Evolutionary conservation across 1,140 invertebrate species (phyloP).

Genomic region (Liolophura sinensis): DNA sequence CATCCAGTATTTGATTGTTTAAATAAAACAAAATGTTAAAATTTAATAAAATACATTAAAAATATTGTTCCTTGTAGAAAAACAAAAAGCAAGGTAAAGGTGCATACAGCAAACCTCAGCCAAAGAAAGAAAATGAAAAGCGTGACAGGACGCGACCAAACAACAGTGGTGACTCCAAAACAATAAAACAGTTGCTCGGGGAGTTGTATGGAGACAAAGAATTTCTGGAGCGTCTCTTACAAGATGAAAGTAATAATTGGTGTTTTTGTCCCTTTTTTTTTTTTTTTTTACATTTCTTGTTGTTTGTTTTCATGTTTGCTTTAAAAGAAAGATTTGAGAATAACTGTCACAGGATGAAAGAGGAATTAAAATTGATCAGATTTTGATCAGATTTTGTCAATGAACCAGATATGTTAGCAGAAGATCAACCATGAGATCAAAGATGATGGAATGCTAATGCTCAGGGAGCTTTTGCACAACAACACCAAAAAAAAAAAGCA

Average conservation of each 20-base stretch:
- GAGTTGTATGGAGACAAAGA: slow-evolving; percentile 55
- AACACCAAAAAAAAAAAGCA: no score
- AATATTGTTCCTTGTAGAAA: slow-evolving; percentile 18
- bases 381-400: no score
- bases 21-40: no score
- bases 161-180: slow-evolving; percentile 41
- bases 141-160: slow-evolving; percentile 41
- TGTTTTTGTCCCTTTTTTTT: slow-evolving; percentile 8
- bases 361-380: no score
- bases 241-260: slow-evolving; percentile 46
- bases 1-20: background rate
- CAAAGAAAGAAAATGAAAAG: slow-evolving; percentile 34
- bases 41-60: background rate
- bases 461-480: no score
- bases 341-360: background rate
- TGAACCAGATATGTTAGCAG: no score
- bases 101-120: slow-evolving; percentile 24
- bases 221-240: slow-evolving; percentile 55
- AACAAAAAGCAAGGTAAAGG: slow-evolving; percentile 38
- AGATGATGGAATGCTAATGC: no score
- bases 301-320: background rate
- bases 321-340: background rate
- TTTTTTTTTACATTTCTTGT: background rate
- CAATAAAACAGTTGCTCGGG: slow-evolving; percentile 57
- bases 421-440: no score